Base-by-base conservation (phyloP, 2,888 invertebrate species). In the Sturmia bella region DNA sequence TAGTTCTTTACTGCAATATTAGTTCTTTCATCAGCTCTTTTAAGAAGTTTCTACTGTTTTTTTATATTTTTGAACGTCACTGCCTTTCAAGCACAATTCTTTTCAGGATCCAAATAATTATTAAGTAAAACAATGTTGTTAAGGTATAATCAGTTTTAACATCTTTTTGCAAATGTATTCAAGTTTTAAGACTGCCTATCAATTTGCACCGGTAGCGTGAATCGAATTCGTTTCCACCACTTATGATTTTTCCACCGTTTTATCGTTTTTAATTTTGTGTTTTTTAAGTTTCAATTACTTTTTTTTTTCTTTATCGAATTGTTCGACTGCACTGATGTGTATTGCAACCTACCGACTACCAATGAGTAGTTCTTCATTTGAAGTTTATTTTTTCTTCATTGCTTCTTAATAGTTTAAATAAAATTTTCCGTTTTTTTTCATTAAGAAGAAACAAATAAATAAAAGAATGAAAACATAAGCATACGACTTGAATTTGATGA, bases 401-500 rank as follows among this genome's bases (percentile, higher is more conserved):
- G n/a, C 13, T 48, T 41, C 45, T 75, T 69, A 56, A 70, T 82
- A 63, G 66, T 77, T 74, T 74, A 37, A 78, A 72, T 72, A 66
- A 57, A 52, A 43, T 56, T 73, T 64, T 73, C n/a, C n/a, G n/a
- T n/a, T n/a, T n/a, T n/a, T 73, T 69, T 77, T 72, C 64, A 69
- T 74, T 76, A 68, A 66, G 24, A 15, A 32, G 6, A 32, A 15
- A 39, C 12, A 45, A 56, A 12, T 39, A 27, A 17, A 41, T 19
- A 52, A 52, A 61, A 9, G 3, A 50, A 75, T 56, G 56, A 79
- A 56, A 64, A 73, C 32, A 24, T 27, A 57, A 66, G 64, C 57
- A 80, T 64, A 77, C 70, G 81, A 69, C 81, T 69, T 59, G 59
- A 52, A 63, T 78, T 66, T 57, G 45, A 68, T 82, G 82, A 64